Conservation (phyloP, 2,888 invertebrate species). For the Branchipolynoe longqiensis region DNA sequence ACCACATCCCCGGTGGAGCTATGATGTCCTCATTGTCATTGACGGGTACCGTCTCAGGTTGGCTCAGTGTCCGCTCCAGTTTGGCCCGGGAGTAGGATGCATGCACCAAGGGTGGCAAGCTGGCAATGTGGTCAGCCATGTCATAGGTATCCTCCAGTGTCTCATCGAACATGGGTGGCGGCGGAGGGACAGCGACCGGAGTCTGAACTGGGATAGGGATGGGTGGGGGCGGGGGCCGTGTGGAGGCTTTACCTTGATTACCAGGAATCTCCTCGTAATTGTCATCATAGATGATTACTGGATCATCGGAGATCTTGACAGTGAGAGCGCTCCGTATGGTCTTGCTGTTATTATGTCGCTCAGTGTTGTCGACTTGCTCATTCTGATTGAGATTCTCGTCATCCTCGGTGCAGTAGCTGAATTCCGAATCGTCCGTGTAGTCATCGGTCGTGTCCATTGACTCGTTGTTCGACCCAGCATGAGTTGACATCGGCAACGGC, state of each 20-base stretch:
- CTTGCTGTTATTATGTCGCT: neutral
- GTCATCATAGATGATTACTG: slow-evolving; percentile 28
- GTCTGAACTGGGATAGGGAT: neutral
- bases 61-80: neutral
- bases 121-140: too few relatives aligned
- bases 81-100: slow-evolving; percentile 3
- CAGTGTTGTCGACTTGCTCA: too few relatives aligned
- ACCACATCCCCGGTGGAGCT: neutral
- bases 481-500: neutral
- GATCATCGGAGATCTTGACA: neutral
- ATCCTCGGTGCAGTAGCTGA: slow-evolving; percentile 40
- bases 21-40: neutral
- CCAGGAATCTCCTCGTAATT: slow-evolving; percentile 56
- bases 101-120: slow-evolving; percentile 8
- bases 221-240: neutral
- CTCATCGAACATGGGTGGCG: slow-evolving; percentile 19
- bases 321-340: neutral
- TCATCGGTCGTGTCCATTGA: slow-evolving; percentile 55
- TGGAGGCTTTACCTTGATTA: neutral
- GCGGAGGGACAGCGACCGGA: neutral
- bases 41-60: slow-evolving; percentile 4
- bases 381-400: neutral
- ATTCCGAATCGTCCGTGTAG: slow-evolving; percentile 54
- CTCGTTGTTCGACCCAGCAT: neutral
- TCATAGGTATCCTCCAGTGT: neutral